Percentiles rank a stretch among this genome's conserved stretches.
Conservation (phyloP, 2,113 vertebrate species). For the Lamprologus speciosus region DNA sequence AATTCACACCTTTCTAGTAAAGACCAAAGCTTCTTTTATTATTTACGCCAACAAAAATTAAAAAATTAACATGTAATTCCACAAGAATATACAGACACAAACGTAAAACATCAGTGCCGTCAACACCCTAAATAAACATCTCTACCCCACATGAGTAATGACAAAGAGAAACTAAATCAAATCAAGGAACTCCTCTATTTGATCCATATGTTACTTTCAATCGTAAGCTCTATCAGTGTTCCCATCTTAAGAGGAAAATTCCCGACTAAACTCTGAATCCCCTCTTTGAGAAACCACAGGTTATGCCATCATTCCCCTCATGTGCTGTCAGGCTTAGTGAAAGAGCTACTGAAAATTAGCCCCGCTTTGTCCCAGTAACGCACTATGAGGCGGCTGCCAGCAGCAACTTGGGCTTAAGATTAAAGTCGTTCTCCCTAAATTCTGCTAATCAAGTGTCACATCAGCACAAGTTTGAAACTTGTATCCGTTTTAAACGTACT, state of each 20-base stretch:
- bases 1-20: not conserved
- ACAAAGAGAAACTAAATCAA: slow-evolving; percentile 36
- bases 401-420: slow-evolving; percentile 21
- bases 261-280: slow-evolving; percentile 44
- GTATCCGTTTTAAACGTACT: slow-evolving; percentile 2
- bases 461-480: slow-evolving; percentile 32
- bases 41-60: not conserved
- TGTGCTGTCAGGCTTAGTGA: slow-evolving; percentile 30
- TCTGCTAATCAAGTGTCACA: slow-evolving; percentile 40
- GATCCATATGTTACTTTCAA: slow-evolving; percentile 50
- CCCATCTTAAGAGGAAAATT: slow-evolving; percentile 46
- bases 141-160: slow-evolving; percentile 25
- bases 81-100: not conserved
- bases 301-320: slow-evolving; percentile 35
- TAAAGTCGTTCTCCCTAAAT: slow-evolving; percentile 25
- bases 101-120: not conserved
- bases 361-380: not conserved
- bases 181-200: slow-evolving; percentile 37
- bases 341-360: slow-evolving; percentile 50
- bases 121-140: slow-evolving; percentile 32
- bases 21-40: not conserved
- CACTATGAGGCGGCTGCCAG: slow-evolving; percentile 23
- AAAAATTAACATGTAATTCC: not conserved
- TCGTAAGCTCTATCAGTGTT: slow-evolving; percentile 40
- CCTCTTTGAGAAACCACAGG: slow-evolving; percentile 44